Percentiles rank a stretch among this genome's conserved stretches.
Evolutionary conservation across 2,797 vertebrate genomes (phyloP).

Genomic region (Anabas testudineus): DNA sequence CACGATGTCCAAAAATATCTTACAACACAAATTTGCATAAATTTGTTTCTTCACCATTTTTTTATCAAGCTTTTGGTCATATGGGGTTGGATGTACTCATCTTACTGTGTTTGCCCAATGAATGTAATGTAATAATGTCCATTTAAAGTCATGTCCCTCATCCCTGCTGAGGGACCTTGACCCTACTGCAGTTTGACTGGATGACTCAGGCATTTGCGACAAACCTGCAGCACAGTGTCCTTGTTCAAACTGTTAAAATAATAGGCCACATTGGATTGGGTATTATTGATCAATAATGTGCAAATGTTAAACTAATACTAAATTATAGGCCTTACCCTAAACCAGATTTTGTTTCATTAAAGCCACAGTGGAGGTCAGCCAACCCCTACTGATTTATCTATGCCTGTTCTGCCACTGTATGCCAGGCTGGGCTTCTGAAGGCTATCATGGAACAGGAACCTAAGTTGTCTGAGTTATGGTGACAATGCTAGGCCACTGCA

Average conservation of each 20-base stretch:
- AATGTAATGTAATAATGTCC: no score
- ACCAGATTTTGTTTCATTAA: slow-evolving; percentile 48
- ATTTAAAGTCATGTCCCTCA: no score
- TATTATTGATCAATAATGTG: neutral
- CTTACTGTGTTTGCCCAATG: no score
- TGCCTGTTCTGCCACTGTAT: slow-evolving; percentile 35
- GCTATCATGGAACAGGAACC: slow-evolving; percentile 78
- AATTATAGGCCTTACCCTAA: slow-evolving; percentile 28
- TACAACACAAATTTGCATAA: no score
- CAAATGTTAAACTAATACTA: slow-evolving; percentile 13
- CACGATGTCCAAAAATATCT: no score
- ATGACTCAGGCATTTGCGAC: neutral
- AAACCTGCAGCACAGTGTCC: neutral
- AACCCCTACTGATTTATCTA: slow-evolving; percentile 70
- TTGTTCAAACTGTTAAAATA: neutral
- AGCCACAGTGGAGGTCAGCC: slow-evolving; percentile 39
- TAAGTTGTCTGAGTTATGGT: slow-evolving; percentile 79
- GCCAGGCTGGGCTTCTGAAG: slow-evolving; percentile 70
- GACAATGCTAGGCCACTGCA: slow-evolving; percentile 63
- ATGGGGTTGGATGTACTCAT: no score
- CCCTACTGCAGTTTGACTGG: no score
- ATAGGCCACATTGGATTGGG: neutral
- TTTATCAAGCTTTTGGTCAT: no score
- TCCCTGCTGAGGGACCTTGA: no score
- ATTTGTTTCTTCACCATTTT: no score